Base-by-base conservation (phyloP, 1,140 invertebrate genomes). In the Papilio polytes region DNA sequence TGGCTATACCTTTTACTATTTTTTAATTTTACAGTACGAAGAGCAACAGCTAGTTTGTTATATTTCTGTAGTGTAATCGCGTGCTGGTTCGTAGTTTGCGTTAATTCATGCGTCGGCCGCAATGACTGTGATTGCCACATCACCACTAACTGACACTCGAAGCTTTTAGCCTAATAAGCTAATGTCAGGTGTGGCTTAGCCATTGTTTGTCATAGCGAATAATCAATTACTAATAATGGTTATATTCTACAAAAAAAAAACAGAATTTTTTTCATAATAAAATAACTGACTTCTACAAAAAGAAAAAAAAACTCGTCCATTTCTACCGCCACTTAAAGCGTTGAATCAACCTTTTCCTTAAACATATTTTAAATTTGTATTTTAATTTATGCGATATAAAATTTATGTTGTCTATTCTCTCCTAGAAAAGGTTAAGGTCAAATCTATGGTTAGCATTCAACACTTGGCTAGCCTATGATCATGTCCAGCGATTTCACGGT, bases 101-200 rank as follows among this genome's bases (percentile, higher is more conserved):
- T 74, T 74, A 46, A 76, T 76, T 76, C 74, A 26, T 51, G 74
- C 74, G 41, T 76, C 41, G 72, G 41, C 6, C 41, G 46, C 26
- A 51, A 22, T 22, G 46, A 3, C 41, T 46, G n/a, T 51, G 20
- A 76, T 51, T 48, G 20, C 74, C 13, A 26, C 63, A 63, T 63
- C 10, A 36, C 63, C 26, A 70, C 63, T 70, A 13, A 70, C 26
- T 76, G n/a, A 48, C 74, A 76, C 74, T 74, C 73, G 15, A 31
- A 31, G 46, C 46, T 76, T 76, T 76, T 76, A 76, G 41, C 44
- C 20, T 76, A 76, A 48, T 76, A 76, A 76, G 46, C 20, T 44
- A 48, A 48, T 48, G 41, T 76, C 13, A 22, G 74, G 74, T 51
- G 74, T 51, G 74, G 74, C n/a, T 26, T 53, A 76, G 2, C 44